A percentile compares a stretch with the other conserved stretches of the same genome.
Evolutionary conservation across 1,140 invertebrate species (phyloP).

Genomic region (Plutomurus gul): DNA sequence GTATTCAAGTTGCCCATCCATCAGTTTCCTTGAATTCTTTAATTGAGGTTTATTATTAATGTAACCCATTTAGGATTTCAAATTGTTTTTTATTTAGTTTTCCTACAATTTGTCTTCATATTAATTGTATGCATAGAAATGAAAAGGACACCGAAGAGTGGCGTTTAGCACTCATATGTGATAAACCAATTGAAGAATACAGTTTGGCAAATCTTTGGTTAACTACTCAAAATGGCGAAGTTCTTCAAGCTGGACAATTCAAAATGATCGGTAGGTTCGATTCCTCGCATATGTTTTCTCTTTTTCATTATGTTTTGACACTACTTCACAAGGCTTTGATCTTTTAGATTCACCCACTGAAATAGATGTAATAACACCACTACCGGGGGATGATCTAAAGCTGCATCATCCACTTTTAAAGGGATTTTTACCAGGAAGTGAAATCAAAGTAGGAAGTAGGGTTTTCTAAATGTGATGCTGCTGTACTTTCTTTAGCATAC

Average conservation of each 20-base stretch:
- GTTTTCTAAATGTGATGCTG: no score
- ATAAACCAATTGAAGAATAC: slow-evolving; percentile 41
- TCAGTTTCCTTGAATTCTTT: no score
- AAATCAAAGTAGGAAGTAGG: slow-evolving; percentile 39
- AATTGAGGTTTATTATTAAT: no score
- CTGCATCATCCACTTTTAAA: slow-evolving; percentile 45
- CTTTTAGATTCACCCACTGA: slow-evolving; percentile 44
- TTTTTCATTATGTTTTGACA: background rate
- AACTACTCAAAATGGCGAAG: slow-evolving; percentile 46
- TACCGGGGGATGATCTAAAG: slow-evolving; percentile 26
- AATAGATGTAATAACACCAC: slow-evolving; percentile 38
- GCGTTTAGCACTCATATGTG: slow-evolving; percentile 10
- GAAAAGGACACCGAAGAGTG: slow-evolving; percentile 51
- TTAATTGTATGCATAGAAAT: slow-evolving; percentile 34
- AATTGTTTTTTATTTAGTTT: no score
- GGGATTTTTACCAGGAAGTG: slow-evolving; percentile 48
- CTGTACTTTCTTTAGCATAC: no score
- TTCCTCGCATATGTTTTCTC: background rate
- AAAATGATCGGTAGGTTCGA: slow-evolving; percentile 42
- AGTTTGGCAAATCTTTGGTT: slow-evolving; percentile 44
- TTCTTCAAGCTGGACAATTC: slow-evolving; percentile 42
- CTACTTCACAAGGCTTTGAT: background rate
- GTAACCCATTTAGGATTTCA: no score
- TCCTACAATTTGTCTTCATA: background rate
- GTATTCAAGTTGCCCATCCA: no score